Base-by-base conservation (phyloP, 2,113 vertebrate species). In the Speoplatyrhinus poulsoni region DNA sequence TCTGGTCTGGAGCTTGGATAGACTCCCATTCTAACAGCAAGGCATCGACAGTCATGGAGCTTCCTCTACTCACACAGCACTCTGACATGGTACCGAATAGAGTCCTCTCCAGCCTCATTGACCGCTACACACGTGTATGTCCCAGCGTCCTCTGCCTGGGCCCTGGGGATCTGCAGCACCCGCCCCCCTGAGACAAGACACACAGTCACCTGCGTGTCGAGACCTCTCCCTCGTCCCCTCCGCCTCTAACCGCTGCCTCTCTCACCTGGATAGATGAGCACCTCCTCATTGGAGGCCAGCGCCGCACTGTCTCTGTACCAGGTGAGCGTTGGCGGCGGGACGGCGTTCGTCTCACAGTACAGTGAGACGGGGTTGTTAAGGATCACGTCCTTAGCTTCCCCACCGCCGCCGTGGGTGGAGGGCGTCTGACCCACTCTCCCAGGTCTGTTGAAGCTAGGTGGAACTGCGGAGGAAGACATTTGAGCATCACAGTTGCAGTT, bases 71-170 rank as follows among this genome's bases (percentile, higher is more conserved):
- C 82, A 99, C 98, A 60, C 72, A 98, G 90, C 0, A 99, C 93
- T 58, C 79, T 92, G n/a, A 99, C 75, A 0, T 96, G 85, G 13
- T 99, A 99, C 54, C 94, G 94, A 72, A 99, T 93, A 47, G 96
- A 98, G 84, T 97, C 96, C 79, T 99, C 94, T 69, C 98, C 98
- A 0, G 96, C 98, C 76, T 99, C 98, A 0, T 99, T 99, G 46
- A 95, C 90, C 0, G 97, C 98, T 82, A 98, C 94, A 32, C 98
- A 99, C 0, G 59, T 89, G 11, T 98, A 99, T 57, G 92, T 93
- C 9, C 98, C 98, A 0, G 95, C 93, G 62, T 99, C 94, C n/a
- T 93, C 93, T 0, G 77, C 80, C 46, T 87, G 95, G 0, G 91
- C 92, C 63, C 96, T 90, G 9, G 95, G 87, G 41, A 99, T 93